A percentile compares a stretch with the other conserved stretches of the same genome.
phyloP scores from a whole-genome alignment of 2,888 invertebrate species.

The Lasioglossum vierecki region DNA sequence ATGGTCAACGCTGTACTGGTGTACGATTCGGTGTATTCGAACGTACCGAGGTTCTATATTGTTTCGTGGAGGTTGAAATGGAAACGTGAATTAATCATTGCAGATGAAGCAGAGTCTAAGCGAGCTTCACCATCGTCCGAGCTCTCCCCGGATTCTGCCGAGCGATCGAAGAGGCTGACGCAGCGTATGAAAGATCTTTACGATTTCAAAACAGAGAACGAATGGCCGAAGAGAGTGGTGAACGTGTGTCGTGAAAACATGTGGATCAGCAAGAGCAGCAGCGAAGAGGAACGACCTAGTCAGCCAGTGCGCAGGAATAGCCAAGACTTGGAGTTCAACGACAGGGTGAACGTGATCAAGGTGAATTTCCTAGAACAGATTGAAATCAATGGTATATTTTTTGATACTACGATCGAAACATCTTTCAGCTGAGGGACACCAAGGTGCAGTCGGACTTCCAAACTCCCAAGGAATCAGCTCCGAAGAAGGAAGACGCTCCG shows the following conservation, averaged over 20 bases:
- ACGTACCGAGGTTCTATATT: too few species aligned
- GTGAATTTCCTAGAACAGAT: conserved; percentile 24
- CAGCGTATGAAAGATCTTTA: conserved; percentile 77
- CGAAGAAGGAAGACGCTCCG: background rate
- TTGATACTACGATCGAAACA: background rate
- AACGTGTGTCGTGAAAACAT: conserved; percentile 50
- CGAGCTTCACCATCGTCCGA: conserved; percentile 26
- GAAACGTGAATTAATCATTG: conserved; percentile 18
- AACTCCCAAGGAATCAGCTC: background rate
- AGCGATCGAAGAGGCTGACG: conserved; percentile 66
- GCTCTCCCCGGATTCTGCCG: conserved; percentile 48
- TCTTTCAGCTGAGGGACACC: conserved; percentile 47
- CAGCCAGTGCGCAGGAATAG: conserved; percentile 67
- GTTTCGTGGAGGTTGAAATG: background rate
- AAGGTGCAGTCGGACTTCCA: conserved; percentile 43
- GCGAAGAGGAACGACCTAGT: conserved; percentile 68
- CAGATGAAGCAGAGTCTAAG: conserved; percentile 42
- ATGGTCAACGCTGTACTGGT: too few species aligned
- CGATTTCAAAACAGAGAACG: conserved; percentile 78
- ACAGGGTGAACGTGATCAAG: conserved; percentile 61
- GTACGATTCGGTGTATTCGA: too few species aligned
- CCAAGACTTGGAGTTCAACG: conserved; percentile 77
- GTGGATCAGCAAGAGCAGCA: conserved; percentile 76
- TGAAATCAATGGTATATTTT: background rate
- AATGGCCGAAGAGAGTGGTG: conserved; percentile 73